Evolutionary conservation across 2,888 invertebrate genomes (phyloP).

Genomic region (Drosophila subquinaria): DNA sequence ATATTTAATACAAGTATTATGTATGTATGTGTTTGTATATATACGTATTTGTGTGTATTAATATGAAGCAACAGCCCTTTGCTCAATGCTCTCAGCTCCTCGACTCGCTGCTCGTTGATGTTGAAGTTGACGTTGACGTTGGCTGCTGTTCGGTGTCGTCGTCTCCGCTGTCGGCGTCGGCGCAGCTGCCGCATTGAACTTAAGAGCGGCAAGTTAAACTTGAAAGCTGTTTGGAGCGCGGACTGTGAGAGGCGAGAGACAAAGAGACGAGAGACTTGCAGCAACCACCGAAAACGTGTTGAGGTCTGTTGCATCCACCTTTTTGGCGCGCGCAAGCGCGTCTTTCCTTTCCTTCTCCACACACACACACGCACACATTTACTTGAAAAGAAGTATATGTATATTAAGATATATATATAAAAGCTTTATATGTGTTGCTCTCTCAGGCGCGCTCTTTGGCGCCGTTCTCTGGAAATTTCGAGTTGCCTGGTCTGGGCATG

Average conservation of each 20-base stretch:
- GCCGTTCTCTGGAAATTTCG: conserved; percentile 51
- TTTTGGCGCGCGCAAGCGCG: conserved; percentile 78
- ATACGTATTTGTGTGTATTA: conserved; percentile 3
- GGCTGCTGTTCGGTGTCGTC: conserved; percentile 37
- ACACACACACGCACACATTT: neutral
- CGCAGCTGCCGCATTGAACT: conserved; percentile 53
- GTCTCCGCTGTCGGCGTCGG: conserved; percentile 30
- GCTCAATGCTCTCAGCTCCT: conserved; percentile 45
- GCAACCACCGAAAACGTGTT: conserved; percentile 60
- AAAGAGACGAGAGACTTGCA: conserved; percentile 2
- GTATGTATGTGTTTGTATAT: conserved; percentile 1
- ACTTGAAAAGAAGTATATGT: conserved; percentile 4
- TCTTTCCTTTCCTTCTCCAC: conserved; percentile 42
- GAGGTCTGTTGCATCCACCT: conserved; percentile 49
- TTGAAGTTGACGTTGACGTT: conserved; percentile 12
- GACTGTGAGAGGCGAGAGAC: conserved; percentile 14
- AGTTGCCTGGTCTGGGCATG: conserved; percentile 35
- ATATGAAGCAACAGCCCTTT: conserved; percentile 74
- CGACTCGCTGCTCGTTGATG: neutral
- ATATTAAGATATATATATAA: conserved; percentile 1
- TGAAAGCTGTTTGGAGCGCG: conserved; percentile 61
- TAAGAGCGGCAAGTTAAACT: conserved; percentile 58
- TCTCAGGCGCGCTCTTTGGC: conserved; percentile 29
- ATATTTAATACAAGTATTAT: conserved; percentile 22
- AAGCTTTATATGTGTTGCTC: conserved; percentile 16